A percentile compares a stretch with the other conserved stretches of the same genome.
Conservation (phyloP, 2,797 vertebrate genomes). For the Benthosema pterotum region DNA sequence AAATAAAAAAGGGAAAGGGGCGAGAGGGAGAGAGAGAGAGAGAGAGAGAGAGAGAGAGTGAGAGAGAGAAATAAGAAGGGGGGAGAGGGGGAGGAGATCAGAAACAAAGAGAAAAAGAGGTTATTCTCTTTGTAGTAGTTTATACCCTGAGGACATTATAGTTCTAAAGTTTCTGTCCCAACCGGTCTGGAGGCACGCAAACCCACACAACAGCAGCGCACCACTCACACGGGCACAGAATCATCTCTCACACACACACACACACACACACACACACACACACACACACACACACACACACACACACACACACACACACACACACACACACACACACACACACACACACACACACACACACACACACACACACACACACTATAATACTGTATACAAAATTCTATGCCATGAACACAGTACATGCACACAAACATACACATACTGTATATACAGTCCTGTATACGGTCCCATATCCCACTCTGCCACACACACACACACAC, state of each 20-base stretch:
- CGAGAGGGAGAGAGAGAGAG: background rate
- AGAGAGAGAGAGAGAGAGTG: background rate
- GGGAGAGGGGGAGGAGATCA: conserved; percentile 1
- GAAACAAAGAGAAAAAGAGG: conserved; percentile 8
- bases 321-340: conserved; percentile 7
- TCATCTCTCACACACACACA: conserved; percentile 19
- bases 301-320: background rate
- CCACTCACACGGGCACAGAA: background rate
- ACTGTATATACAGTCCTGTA: too few relatives aligned
- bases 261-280: conserved; percentile 11
- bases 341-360: background rate
- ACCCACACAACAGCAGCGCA: too few relatives aligned
- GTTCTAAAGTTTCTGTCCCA: conserved; percentile 42
- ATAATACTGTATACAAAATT: background rate
- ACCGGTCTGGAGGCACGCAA: conserved; percentile 15
- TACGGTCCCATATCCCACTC: too few relatives aligned
- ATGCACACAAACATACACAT: background rate
- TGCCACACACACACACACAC: too few relatives aligned
- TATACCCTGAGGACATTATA: conserved; percentile 17
- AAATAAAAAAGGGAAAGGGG: background rate
- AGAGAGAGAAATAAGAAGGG: background rate
- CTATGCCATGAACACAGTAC: too few relatives aligned
- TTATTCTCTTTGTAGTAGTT: conserved; percentile 41
- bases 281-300: background rate
- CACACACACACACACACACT: background rate